Conservation (phyloP, 2,888 invertebrate species). For the Drosophila yooni region DNA sequence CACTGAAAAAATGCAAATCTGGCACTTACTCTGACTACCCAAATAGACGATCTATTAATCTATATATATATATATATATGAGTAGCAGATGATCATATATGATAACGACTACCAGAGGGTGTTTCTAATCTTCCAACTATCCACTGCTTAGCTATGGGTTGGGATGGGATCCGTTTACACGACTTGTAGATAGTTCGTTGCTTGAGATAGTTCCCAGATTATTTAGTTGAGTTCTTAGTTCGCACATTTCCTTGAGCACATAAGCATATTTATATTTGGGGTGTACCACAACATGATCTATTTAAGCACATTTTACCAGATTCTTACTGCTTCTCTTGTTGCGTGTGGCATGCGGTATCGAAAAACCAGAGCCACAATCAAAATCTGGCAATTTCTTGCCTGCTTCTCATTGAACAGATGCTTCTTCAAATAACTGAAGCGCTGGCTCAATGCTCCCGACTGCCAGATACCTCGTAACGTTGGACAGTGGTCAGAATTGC, state of each 20-base stretch:
- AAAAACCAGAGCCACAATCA: slow-evolving; percentile 23
- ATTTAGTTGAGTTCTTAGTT: not conserved
- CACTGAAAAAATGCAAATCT: not conserved
- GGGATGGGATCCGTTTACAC: not conserved
- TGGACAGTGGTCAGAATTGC: not conserved
- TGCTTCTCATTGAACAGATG: slow-evolving; percentile 32
- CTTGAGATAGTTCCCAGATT: not conserved
- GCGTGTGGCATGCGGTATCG: slow-evolving; percentile 12
- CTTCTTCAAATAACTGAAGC: slow-evolving; percentile 12
- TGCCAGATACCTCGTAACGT: not conserved
- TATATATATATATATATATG: not conserved
- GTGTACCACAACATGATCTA: not conserved
- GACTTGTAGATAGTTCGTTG: not conserved
- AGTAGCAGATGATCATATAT: not conserved
- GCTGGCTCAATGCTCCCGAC: not conserved
- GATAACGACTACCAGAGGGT: not conserved
- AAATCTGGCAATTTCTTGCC: slow-evolving; percentile 36
- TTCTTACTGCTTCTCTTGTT: slow-evolving; percentile 12
- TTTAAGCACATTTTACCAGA: no score
- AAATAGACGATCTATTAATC: not conserved
- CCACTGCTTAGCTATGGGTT: not conserved
- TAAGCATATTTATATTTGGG: no score
- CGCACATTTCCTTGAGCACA: not conserved
- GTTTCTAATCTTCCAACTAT: not conserved
- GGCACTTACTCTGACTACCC: not conserved